Evolutionary conservation across 2,113 vertebrate species (phyloP).

Genomic region (Catharus bicknelli): DNA sequence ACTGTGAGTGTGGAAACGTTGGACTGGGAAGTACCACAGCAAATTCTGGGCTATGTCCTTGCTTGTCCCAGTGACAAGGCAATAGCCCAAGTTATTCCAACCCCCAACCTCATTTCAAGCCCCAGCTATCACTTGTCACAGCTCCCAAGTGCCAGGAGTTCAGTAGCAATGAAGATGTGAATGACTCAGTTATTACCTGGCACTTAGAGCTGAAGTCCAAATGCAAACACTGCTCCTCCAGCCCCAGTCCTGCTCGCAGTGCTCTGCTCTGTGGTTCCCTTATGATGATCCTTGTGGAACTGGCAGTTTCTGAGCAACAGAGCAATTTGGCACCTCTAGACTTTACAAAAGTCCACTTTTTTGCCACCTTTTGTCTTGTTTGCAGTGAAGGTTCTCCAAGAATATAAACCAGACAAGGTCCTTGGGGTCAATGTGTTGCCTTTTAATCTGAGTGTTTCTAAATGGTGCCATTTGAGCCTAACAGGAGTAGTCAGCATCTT

Average conservation of each 20-base stretch:
- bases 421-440: background rate
- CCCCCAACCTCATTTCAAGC: background rate
- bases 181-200: background rate
- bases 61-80: background rate
- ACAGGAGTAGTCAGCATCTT: background rate
- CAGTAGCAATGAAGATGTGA: background rate
- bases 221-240: background rate
- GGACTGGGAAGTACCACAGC: background rate
- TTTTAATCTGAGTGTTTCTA: background rate
- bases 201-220: background rate
- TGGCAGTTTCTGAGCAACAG: background rate
- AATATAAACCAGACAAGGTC: rapidly evolving
- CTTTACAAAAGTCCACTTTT: background rate
- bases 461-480: rapidly evolving
- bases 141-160: background rate
- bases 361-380: background rate
- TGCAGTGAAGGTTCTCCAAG: background rate
- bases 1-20: rapidly evolving
- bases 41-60: background rate
- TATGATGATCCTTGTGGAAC: background rate
- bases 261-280: background rate
- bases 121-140: rapidly evolving
- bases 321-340: background rate
- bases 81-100: background rate
- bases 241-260: rapidly evolving